Conservation (phyloP, 1,140 invertebrate genomes). For the Vanessa tameamea region DNA sequence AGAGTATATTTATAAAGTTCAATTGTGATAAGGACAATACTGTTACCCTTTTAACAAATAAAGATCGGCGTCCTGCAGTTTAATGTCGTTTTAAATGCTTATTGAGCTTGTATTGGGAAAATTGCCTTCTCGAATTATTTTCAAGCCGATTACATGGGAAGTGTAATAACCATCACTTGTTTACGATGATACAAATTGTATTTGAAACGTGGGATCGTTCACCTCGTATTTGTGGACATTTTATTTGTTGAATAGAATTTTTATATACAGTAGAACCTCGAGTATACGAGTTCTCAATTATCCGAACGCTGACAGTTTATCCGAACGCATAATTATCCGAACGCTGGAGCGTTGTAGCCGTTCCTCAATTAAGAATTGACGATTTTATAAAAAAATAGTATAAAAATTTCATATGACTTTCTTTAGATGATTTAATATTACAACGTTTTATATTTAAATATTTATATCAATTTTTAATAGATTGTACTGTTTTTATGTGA, state of each 20-base stretch:
- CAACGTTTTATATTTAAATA: no score
- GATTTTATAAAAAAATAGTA: no score
- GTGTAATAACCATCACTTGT: constrained; percentile 4
- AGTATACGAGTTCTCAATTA: no score
- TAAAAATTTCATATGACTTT: no score
- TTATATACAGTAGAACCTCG: not conserved
- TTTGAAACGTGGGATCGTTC: constrained; percentile 8
- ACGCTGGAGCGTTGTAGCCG: no score
- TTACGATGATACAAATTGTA: constrained; percentile 25
- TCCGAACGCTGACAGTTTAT: no score
- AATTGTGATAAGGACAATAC: not conserved
- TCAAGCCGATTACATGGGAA: constrained; percentile 34
- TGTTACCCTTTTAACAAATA: not conserved
- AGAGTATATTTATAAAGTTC: no score
- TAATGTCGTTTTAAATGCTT: constrained; percentile 11
- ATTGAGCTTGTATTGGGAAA: constrained; percentile 10
- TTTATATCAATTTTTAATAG: no score
- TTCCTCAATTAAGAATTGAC: no score
- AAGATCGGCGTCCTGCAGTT: not conserved
- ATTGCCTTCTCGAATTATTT: constrained; percentile 24
- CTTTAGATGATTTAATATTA: no score
- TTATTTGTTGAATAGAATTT: not conserved
- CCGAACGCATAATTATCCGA: no score
- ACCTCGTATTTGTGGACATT: not conserved
- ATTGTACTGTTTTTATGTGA: no score